These are phyloP conservation scores for Pseudonaja textilis DNA, from an alignment of 2,113 vertebrate species.

Conservation along the genomic window DNA sequence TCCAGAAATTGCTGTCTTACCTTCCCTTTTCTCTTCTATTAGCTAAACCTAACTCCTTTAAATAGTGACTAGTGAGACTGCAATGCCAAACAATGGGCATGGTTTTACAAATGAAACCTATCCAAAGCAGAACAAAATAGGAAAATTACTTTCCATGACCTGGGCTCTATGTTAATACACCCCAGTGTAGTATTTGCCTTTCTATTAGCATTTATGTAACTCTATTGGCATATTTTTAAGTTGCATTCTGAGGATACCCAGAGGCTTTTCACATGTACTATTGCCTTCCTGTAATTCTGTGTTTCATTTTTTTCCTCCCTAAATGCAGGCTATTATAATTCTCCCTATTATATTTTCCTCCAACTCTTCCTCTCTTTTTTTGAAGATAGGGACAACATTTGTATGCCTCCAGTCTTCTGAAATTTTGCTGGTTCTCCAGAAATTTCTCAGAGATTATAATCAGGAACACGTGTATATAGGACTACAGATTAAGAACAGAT, in stretches of 20 bases:
- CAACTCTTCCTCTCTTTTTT: background rate
- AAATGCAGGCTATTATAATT: background rate
- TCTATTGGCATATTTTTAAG: background rate
- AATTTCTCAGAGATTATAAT: background rate
- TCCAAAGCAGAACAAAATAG: background rate
- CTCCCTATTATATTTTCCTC: background rate
- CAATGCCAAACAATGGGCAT: background rate
- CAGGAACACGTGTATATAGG: conserved; percentile 11
- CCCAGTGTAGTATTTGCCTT: background rate
- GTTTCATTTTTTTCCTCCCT: background rate
- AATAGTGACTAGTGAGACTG: background rate
- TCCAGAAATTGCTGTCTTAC: background rate
- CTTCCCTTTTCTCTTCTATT: background rate
- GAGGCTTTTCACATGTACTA: background rate
- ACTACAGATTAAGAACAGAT: conserved; percentile 11
- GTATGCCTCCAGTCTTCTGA: background rate
- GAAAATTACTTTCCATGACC: background rate
- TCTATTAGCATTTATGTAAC: background rate
- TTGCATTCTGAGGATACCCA: background rate
- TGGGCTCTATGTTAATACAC: background rate
- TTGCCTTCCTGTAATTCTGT: background rate
- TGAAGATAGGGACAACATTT: background rate
- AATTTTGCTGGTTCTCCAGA: background rate
- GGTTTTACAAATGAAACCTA: background rate
- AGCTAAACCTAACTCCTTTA: background rate